Conservation (phyloP, 2,888 invertebrate species). For the Bhutanitis thaidina region DNA sequence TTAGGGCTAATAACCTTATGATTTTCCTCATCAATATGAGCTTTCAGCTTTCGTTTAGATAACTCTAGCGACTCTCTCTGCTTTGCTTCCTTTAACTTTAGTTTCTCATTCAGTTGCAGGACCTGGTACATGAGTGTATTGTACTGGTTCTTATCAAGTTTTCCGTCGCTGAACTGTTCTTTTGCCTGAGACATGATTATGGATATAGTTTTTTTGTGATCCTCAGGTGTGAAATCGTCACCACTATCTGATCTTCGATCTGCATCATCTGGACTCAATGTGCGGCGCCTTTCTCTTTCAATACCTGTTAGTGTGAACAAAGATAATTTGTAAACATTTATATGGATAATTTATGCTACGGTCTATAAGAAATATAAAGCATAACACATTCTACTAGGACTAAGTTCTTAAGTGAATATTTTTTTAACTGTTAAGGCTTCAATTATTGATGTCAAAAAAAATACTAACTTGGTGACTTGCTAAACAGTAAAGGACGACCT, state of each 20-base stretch:
- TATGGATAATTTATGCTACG: neutral
- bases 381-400: neutral
- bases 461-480: slow-evolving; percentile 75
- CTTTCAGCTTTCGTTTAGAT: slow-evolving; percentile 65
- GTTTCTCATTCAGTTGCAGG: slow-evolving; percentile 87
- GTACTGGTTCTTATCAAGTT: slow-evolving; percentile 86
- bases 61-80: slow-evolving; percentile 83
- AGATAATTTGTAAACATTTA: slow-evolving; percentile 13
- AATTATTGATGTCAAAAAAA: neutral
- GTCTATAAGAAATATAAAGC: slow-evolving; percentile 7
- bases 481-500: slow-evolving; percentile 79
- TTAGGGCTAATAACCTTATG: slow-evolving; percentile 69
- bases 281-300: slow-evolving; percentile 74
- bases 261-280: slow-evolving; percentile 70
- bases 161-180: slow-evolving; percentile 86
- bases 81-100: slow-evolving; percentile 87
- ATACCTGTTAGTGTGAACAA: slow-evolving; percentile 40
- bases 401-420: too few species aligned
- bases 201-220: slow-evolving; percentile 84
- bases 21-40: slow-evolving; percentile 58
- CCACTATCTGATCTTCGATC: slow-evolving; percentile 73
- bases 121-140: slow-evolving; percentile 88
- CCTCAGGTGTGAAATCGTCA: slow-evolving; percentile 76
- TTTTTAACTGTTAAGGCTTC: too few species aligned
- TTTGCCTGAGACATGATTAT: slow-evolving; percentile 91